Evolutionary conservation across 2,113 vertebrate genomes (phyloP).

Genomic region (Gnathonemus echidnorhynchus): DNA sequence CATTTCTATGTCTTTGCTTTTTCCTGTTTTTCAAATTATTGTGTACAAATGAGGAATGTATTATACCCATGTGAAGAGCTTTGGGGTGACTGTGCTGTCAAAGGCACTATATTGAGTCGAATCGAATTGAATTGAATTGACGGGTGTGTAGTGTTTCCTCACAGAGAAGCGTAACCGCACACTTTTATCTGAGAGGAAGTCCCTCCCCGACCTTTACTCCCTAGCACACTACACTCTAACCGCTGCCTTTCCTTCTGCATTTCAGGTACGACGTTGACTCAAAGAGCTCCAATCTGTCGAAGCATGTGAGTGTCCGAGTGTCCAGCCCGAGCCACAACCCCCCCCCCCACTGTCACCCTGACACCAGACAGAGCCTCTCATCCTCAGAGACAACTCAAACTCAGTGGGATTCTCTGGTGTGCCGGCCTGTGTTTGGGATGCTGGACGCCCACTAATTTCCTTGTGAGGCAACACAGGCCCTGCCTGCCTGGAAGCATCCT

Average conservation of each 20-base stretch:
- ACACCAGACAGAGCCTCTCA: neutral
- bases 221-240: constrained; percentile 3
- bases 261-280: constrained; percentile 94
- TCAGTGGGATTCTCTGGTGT: neutral
- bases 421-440: constrained; percentile 2
- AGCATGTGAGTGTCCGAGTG: constrained; percentile 77
- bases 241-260: constrained; percentile 26
- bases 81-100: neutral
- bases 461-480: neutral
- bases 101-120: neutral
- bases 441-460: neutral
- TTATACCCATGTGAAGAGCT: neutral
- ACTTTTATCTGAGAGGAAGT: neutral
- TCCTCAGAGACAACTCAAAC: neutral
- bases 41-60: neutral
- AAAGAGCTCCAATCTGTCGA: constrained; percentile 90
- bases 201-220: neutral
- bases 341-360: neutral
- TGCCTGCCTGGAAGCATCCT: neutral
- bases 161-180: neutral
- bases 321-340: neutral
- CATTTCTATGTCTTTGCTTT: neutral
- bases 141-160: neutral
- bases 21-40: neutral
- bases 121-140: neutral